Conservation (phyloP, 2,113 vertebrate species). For the Strix aluco region DNA sequence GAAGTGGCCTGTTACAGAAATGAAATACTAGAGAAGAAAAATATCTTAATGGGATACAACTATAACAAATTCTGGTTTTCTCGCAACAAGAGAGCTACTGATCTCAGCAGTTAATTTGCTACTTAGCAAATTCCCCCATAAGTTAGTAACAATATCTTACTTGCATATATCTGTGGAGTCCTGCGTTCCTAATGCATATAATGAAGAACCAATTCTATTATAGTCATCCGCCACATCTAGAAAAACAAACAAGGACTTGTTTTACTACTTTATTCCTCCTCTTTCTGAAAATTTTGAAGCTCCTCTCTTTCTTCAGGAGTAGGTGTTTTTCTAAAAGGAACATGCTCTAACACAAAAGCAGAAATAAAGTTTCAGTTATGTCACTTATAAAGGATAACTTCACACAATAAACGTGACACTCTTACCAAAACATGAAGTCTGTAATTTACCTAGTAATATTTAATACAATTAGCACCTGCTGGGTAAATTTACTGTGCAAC, state of each 20-base stretch:
- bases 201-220: conserved; percentile 96
- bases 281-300: background rate
- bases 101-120: background rate
- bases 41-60: background rate
- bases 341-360: background rate
- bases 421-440: background rate
- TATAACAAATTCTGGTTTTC: background rate
- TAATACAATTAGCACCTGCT: background rate
- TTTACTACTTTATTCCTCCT: conserved; percentile 25
- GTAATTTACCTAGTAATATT: background rate
- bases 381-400: background rate
- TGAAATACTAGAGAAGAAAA: background rate
- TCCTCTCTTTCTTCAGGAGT: background rate
- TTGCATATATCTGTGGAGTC: conserved; percentile 98
- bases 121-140: background rate
- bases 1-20: background rate
- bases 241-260: conserved; percentile 55
- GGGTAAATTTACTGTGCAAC: background rate
- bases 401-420: background rate
- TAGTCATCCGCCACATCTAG: conserved; percentile 94
- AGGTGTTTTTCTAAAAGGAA: background rate
- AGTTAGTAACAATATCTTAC: conserved; percentile 76
- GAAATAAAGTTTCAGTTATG: background rate
- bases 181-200: conserved; percentile 94
- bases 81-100: background rate